phyloP scores from a whole-genome alignment of 2,113 vertebrate species.

The Sciurus niger region DNA sequence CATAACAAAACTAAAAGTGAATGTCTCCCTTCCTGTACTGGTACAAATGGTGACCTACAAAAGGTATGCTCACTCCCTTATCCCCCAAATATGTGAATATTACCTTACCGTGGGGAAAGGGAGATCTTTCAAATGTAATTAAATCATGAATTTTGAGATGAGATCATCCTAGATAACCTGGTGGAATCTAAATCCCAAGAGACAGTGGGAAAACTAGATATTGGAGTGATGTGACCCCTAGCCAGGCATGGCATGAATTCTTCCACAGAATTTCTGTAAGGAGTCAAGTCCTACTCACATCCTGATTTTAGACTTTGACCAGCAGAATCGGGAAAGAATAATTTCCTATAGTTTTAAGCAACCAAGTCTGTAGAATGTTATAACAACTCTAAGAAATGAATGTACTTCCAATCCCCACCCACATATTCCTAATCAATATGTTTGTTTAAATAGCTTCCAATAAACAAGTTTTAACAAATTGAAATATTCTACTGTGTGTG shows the following conservation, averaged over 20 bases:
- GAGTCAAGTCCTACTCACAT: neutral
- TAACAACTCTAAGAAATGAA: neutral
- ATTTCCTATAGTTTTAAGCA: neutral
- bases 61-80: neutral
- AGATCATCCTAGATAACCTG: neutral
- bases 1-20: neutral
- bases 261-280: neutral
- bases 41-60: neutral
- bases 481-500: neutral
- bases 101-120: neutral
- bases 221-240: neutral
- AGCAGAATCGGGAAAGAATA: neutral
- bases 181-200: neutral
- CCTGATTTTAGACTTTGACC: neutral
- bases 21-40: neutral
- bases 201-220: neutral
- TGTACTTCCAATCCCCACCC: neutral
- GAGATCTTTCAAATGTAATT: neutral
- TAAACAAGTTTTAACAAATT: neutral
- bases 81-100: neutral
- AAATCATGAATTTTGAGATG: neutral
- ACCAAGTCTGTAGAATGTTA: neutral
- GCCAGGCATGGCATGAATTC: neutral
- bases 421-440: neutral
- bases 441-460: neutral